Conservation (phyloP, 2,113 vertebrate species). For the Ifrita kowaldi region DNA sequence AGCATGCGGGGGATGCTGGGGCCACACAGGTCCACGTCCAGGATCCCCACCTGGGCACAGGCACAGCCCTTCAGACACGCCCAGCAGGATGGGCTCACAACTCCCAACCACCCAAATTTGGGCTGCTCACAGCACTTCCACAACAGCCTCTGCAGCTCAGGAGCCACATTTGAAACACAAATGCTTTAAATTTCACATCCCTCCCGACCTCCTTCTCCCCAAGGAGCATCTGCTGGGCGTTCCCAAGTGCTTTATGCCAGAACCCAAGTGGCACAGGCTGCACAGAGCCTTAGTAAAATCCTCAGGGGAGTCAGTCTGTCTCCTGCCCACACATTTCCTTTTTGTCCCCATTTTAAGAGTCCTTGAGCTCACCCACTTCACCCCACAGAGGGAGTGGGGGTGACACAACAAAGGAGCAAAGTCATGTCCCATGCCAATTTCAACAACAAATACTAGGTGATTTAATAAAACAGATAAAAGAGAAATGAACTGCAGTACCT, state of each 20-base stretch:
- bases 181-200: background rate
- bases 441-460: background rate
- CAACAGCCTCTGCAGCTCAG: background rate
- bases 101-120: rapidly evolving
- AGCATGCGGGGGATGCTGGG: conserved; percentile 95
- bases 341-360: rapidly evolving
- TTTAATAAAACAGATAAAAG: background rate
- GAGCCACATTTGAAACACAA: background rate
- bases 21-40: conserved; percentile 92
- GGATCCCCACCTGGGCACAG: conserved; percentile 85
- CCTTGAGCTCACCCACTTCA: background rate
- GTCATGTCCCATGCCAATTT: background rate
- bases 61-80: background rate
- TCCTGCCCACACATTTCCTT: background rate
- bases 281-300: background rate
- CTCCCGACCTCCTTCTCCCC: too few species aligned
- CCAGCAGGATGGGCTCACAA: background rate
- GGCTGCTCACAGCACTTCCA: background rate
- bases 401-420: background rate
- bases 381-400: background rate
- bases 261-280: background rate
- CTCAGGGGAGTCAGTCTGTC: background rate
- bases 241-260: background rate
- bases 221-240: background rate
- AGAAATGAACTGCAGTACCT: background rate